These are phyloP conservation scores for Drosophila kanapiae DNA, from an alignment of 1,140 invertebrate genomes.

Conservation along the genomic window DNA sequence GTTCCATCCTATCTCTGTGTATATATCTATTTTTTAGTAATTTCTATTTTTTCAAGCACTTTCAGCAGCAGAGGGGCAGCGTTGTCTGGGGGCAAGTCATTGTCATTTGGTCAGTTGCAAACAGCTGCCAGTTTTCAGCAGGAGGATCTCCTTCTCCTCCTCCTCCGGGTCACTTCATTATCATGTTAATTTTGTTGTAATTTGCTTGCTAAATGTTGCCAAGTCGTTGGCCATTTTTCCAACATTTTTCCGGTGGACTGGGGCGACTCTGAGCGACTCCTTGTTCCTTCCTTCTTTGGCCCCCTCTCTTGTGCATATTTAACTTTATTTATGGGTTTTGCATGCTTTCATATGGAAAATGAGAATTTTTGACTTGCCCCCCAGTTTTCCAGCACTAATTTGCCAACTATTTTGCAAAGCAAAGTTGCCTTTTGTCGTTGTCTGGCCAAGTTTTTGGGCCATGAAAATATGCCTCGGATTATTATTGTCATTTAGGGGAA, in stretches of 20 bases:
- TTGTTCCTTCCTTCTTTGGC: neutral
- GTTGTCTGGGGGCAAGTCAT: conserved; percentile 66
- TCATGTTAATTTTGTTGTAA: conserved; percentile 84
- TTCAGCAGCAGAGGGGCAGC: conserved; percentile 4
- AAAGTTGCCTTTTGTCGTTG: conserved; percentile 77
- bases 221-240: conserved; percentile 73
- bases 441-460: conserved; percentile 59
- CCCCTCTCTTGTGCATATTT: conserved; percentile 62
- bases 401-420: conserved; percentile 72
- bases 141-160: neutral
- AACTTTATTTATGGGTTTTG: conserved; percentile 81
- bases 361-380: conserved; percentile 68
- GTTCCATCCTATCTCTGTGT: conserved; percentile 8
- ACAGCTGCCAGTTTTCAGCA: conserved; percentile 74
- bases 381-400: conserved; percentile 53
- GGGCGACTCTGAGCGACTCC: conserved; percentile 9
- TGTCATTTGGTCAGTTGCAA: conserved; percentile 80
- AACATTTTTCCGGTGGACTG: conserved; percentile 63
- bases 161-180: conserved; percentile 70
- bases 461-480: conserved; percentile 68
- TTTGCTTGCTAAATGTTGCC: conserved; percentile 84
- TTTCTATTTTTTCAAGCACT: conserved; percentile 55
- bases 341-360: conserved; percentile 81
- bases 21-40: conserved; percentile 25
- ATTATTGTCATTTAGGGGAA: conserved; percentile 43